Evolutionary conservation across 2,888 invertebrate species (phyloP).

Genomic region (Perithous albicinctus): DNA sequence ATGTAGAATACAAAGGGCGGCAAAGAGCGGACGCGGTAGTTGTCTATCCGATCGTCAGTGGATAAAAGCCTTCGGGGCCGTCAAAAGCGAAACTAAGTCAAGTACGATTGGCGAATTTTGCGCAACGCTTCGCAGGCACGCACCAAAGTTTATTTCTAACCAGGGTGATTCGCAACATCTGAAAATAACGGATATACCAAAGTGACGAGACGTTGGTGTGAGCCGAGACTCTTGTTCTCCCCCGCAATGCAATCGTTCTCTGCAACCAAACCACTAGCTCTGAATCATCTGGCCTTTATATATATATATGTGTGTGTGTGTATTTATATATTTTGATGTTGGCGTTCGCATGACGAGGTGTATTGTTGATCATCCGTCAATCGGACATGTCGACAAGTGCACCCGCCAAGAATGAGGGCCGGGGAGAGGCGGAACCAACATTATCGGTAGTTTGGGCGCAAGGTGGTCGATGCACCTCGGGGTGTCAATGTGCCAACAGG

Average conservation of each 20-base stretch:
- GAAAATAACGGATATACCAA: slow-evolving; percentile 77
- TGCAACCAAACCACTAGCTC: neutral
- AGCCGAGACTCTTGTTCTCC: neutral
- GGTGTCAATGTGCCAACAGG: slow-evolving; percentile 13
- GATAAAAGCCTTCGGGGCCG: slow-evolving; percentile 65
- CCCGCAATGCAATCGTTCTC: neutral
- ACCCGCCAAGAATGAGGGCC: neutral
- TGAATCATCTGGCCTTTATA: slow-evolving; percentile 48
- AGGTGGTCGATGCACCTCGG: slow-evolving; percentile 10
- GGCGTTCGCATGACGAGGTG: neutral
- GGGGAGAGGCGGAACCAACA: neutral
- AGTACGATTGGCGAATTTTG: slow-evolving; percentile 77
- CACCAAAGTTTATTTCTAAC: slow-evolving; percentile 78
- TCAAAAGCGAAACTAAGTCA: slow-evolving; percentile 79
- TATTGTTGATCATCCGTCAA: slow-evolving; percentile 20
- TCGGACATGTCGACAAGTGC: slow-evolving; percentile 23
- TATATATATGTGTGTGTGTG: too few species aligned
- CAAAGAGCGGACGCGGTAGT: slow-evolving; percentile 27
- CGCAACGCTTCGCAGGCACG: slow-evolving; percentile 71
- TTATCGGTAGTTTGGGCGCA: slow-evolving; percentile 4
- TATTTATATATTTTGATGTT: neutral
- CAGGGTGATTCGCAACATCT: slow-evolving; percentile 79
- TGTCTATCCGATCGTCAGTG: slow-evolving; percentile 49
- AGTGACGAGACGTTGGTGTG: slow-evolving; percentile 30
- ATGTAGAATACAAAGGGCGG: neutral